Conservation (phyloP, 92 coral and sea anemone genomes). For the Umimayanthus chanpuru region DNA sequence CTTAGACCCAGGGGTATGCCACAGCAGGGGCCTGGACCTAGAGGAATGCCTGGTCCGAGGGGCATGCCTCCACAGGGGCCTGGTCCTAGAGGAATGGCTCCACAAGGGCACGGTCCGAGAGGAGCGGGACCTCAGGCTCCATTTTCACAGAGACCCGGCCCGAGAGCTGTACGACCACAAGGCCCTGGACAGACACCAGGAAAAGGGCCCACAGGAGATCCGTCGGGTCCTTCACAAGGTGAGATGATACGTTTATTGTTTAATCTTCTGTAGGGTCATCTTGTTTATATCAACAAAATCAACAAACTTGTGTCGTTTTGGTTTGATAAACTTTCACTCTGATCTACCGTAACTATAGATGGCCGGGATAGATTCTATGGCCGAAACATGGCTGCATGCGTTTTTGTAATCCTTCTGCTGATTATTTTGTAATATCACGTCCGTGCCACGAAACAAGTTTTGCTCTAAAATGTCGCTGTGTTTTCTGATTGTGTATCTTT, state of each 20-base stretch:
- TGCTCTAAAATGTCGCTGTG: too few species aligned
- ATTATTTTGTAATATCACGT: too few species aligned
- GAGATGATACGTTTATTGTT: not conserved
- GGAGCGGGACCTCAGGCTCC: not conserved
- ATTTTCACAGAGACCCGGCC: not conserved
- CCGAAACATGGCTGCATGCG: too few species aligned
- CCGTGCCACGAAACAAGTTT: too few species aligned
- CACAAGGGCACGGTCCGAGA: not conserved
- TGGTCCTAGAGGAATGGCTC: not conserved
- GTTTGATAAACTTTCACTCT: too few species aligned
- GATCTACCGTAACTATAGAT: too few species aligned
- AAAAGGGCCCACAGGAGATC: not conserved
- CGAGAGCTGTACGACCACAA: not conserved
- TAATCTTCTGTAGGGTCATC: not conserved
- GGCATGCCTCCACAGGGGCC: not conserved
- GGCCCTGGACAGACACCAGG: not conserved
- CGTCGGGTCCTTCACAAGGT: not conserved
- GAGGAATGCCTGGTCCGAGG: not conserved
- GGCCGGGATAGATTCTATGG: too few species aligned
- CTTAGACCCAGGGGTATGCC: not conserved
- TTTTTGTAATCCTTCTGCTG: too few species aligned
- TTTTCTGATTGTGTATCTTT: too few species aligned
- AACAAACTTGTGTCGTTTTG: too few species aligned
- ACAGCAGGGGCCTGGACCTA: not conserved
- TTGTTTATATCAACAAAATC: not conserved